Evolutionary conservation across 2,113 vertebrate species (phyloP).

Genomic region (Aythya baeri): DNA sequence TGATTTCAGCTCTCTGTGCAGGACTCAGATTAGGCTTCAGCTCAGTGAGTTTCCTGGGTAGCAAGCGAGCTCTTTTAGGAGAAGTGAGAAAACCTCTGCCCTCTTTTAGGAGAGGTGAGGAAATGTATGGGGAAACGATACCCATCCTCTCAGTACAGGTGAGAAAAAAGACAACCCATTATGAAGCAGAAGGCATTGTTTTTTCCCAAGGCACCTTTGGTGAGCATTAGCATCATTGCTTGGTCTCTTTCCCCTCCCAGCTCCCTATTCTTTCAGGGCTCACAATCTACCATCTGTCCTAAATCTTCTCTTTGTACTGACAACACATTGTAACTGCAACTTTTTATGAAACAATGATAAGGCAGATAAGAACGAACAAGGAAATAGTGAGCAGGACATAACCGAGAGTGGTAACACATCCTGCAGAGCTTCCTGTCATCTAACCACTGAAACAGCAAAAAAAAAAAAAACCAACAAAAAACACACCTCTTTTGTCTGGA

Average conservation of each 20-base stretch:
- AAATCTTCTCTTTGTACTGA: neutral
- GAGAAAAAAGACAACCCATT: neutral
- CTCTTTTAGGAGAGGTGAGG: neutral
- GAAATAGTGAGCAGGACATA: neutral
- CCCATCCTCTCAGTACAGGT: neutral
- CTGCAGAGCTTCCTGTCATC: conserved; percentile 43
- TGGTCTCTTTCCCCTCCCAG: neutral
- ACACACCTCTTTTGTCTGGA: neutral
- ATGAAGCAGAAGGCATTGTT: neutral
- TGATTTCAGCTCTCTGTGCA: neutral
- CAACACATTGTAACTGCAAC: neutral
- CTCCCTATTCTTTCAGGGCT: neutral
- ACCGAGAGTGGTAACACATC: neutral
- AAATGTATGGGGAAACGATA: neutral
- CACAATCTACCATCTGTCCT: neutral
- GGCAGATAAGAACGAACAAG: conserved; percentile 3
- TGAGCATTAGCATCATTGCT: neutral
- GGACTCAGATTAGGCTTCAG: neutral
- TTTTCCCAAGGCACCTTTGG: neutral
- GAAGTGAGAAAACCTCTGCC: neutral
- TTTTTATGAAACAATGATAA: neutral
- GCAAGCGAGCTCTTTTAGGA: neutral
- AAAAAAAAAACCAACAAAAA: neutral
- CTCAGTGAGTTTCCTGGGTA: neutral
- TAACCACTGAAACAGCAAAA: neutral